phyloP scores from a whole-genome alignment of 2,113 vertebrate species.

The Microtus oregoni region DNA sequence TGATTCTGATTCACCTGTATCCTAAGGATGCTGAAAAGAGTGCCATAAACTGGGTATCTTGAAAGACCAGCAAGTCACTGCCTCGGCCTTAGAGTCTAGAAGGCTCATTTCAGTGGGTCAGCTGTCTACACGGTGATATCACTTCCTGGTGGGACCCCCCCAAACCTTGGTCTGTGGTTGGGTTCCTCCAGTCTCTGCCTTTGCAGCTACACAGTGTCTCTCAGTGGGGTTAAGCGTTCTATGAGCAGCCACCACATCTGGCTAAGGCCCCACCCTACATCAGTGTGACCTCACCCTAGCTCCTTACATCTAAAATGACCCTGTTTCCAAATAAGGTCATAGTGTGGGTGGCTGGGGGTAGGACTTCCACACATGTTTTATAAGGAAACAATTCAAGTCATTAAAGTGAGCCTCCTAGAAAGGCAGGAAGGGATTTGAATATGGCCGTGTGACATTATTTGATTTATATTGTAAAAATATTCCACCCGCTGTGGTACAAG shows the following conservation, averaged over 20 bases:
- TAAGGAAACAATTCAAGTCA: neutral
- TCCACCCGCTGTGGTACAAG: neutral
- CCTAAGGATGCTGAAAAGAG: neutral
- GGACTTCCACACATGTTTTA: neutral
- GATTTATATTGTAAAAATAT: neutral
- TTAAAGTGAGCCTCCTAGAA: neutral
- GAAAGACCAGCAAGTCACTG: neutral
- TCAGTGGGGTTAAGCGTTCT: too few relatives aligned
- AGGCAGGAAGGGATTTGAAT: neutral
- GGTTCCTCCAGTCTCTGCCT: neutral
- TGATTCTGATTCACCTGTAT: neutral
- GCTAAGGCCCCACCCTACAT: neutral
- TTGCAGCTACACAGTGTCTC: fast-evolving
- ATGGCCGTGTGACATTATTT: neutral
- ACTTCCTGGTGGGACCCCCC: neutral
- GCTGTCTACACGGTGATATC: too few relatives aligned
- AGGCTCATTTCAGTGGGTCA: neutral
- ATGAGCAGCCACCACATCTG: neutral
- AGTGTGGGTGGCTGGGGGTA: too few relatives aligned
- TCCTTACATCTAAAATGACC: neutral
- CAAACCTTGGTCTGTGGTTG: neutral
- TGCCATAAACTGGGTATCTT: neutral
- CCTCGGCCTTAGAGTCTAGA: neutral
- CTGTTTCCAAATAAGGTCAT: neutral
- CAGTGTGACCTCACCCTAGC: neutral